Percentiles rank a stretch among this genome's conserved stretches.
phyloP scores from a whole-genome alignment of 2,797 vertebrate genomes.

The Ispidina lecontei region DNA sequence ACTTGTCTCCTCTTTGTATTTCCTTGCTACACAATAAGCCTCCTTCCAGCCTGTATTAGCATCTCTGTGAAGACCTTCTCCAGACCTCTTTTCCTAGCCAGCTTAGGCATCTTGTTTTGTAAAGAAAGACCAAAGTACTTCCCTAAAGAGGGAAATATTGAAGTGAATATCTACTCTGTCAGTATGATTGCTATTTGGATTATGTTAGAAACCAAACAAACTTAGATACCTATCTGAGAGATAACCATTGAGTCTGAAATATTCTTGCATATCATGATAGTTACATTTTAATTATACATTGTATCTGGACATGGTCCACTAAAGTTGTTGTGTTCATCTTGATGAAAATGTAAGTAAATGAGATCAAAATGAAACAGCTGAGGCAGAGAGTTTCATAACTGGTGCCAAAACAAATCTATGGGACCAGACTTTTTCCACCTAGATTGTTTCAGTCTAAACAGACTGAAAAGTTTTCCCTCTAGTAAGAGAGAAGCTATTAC shows the following conservation, averaged over 20 bases:
- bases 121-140: not conserved
- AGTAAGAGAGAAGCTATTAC: constrained; percentile 69
- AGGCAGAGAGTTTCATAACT: constrained; percentile 69
- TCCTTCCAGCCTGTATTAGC: not conserved
- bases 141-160: not conserved
- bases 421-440: constrained; percentile 72
- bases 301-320: constrained; percentile 31
- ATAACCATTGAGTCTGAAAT: not conserved
- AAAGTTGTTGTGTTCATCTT: constrained; percentile 32
- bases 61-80: not conserved
- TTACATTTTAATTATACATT: not conserved
- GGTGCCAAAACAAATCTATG: constrained; percentile 65
- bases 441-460: constrained; percentile 78
- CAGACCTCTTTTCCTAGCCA: not conserved
- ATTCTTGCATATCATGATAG: rapidly evolving
- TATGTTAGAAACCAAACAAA: not conserved
- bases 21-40: not conserved
- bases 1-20: not conserved
- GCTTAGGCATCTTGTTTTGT: not conserved
- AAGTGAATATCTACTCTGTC: not conserved
- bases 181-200: not conserved
- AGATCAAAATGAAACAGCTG: constrained; percentile 73
- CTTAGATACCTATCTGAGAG: not conserved
- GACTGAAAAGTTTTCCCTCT: constrained; percentile 70
- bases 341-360: constrained; percentile 55